Base-by-base conservation (phyloP, 2,113 vertebrate species). In the Lepidiolamprologus cunningtoni region DNA sequence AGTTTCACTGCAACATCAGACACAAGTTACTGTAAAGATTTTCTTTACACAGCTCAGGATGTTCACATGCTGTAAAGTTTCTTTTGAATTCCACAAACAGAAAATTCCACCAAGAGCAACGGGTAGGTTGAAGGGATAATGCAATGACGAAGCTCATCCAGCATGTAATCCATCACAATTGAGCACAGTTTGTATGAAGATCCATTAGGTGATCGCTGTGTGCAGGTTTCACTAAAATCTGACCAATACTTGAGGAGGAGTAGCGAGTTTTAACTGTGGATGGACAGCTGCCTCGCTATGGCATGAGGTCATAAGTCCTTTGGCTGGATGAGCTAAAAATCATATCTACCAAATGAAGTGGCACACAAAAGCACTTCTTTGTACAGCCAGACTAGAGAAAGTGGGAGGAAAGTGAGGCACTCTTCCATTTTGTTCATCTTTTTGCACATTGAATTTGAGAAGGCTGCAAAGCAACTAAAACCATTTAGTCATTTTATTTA, bases 381-480 rank as follows among this genome's bases (percentile, higher is more conserved):
- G 84, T 45, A 73, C 33, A 86, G 88, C 88, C 89, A 89, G 87
- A 73, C 21, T 68, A 50, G 81, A 94, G 89, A 73, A 81, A 85
- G 21, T 33, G 80, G 58, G 87, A 87, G 78, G 68, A 87, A 80
- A 89, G 84, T 85, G 86, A 91, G 61, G 57, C 26, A 81, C 17
- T 31, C 54, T 89, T 53, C 7, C 8, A 58, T 80, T 26, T 45
- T 26, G 21, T 45, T 28, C 21, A 73, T 73, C 12, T 45, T 73
- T 47, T 17, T 47, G 9, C 68, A 73, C 21, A 23, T 71, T 0
- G 3, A 42, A 23, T 73, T 73, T 73, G 68, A 73, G 13, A 45
- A 73, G 23, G 12, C 68, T 28, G 68, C 9, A 45, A 26, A 28
- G 23, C 5, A 28, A 26, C 21, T 26, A 73, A 73, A 47, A 26